Evolutionary conservation across 2,888 invertebrate genomes (phyloP).

Genomic region (Apocheima hispidaria): DNA sequence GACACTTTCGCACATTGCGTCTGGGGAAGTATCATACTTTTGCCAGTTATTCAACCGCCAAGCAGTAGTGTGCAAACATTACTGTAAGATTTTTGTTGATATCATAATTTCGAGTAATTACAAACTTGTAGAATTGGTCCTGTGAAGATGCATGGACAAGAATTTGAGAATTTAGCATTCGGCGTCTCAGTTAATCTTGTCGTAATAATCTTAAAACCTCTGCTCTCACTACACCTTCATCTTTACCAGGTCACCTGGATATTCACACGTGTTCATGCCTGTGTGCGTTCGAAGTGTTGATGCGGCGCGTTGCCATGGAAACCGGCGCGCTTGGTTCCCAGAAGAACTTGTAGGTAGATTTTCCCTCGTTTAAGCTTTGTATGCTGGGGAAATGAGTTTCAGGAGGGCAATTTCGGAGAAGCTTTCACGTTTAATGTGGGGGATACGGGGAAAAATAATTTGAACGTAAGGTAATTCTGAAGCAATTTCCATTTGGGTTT

Average conservation of each 20-base stretch:
- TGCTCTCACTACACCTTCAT: conserved; percentile 48
- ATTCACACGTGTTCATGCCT: conserved; percentile 68
- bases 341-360: conserved; percentile 58
- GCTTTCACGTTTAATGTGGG: conserved; percentile 23
- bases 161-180: too few species aligned
- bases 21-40: too few species aligned
- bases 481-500: background rate
- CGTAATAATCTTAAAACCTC: too few species aligned
- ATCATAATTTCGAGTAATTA: too few species aligned
- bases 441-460: conserved; percentile 20
- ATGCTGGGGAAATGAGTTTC: conserved; percentile 29
- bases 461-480: background rate
- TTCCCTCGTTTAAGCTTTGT: conserved; percentile 24
- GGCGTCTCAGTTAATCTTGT: too few species aligned
- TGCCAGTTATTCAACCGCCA: too few species aligned
- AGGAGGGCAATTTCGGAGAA: conserved; percentile 29
- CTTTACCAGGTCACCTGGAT: conserved; percentile 74
- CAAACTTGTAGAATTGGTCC: too few species aligned
- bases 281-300: conserved; percentile 71
- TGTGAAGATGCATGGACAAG: too few species aligned
- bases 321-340: conserved; percentile 73
- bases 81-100: too few species aligned
- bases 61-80: too few species aligned
- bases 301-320: conserved; percentile 80
- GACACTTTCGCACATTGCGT: too few species aligned